Conservation (phyloP, 2,797 vertebrate species). For the Argentina silus region DNA sequence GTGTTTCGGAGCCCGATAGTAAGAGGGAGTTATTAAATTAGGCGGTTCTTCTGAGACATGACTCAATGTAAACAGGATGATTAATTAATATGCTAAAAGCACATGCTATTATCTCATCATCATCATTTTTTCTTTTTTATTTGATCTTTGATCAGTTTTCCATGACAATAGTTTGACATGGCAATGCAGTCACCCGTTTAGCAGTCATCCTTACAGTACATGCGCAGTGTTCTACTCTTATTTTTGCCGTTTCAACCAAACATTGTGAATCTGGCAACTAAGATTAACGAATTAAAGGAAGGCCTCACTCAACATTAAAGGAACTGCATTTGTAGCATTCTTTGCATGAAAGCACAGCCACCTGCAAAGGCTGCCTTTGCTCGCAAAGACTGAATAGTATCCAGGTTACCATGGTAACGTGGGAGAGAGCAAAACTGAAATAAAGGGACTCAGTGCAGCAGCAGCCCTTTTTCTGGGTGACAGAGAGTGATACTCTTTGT, state of each 20-base stretch:
- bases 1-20: slow-evolving; percentile 11
- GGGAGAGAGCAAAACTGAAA: slow-evolving; percentile 63
- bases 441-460: slow-evolving; percentile 67
- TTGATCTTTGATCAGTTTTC: not conserved
- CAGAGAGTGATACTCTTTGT: slow-evolving; percentile 63
- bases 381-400: slow-evolving; percentile 69
- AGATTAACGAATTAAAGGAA: not conserved
- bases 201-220: not conserved
- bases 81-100: not conserved
- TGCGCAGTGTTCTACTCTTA: not conserved
- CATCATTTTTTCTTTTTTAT: no score
- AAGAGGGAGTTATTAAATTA: no score
- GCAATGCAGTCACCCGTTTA: not conserved
- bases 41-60: slow-evolving; percentile 7
- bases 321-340: slow-evolving; percentile 46
- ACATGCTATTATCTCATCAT: not conserved
- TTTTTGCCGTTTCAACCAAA: not conserved
- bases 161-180: not conserved
- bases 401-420: slow-evolving; percentile 79
- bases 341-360: slow-evolving; percentile 57
- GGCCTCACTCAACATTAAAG: slow-evolving; percentile 19
- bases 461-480: slow-evolving; percentile 52
- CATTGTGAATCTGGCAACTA: not conserved
- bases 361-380: slow-evolving; percentile 71
- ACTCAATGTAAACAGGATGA: not conserved